Percentiles rank a stretch among this genome's conserved stretches.
phyloP scores from a whole-genome alignment of 2,113 vertebrate species.

The Monopterus albus region DNA sequence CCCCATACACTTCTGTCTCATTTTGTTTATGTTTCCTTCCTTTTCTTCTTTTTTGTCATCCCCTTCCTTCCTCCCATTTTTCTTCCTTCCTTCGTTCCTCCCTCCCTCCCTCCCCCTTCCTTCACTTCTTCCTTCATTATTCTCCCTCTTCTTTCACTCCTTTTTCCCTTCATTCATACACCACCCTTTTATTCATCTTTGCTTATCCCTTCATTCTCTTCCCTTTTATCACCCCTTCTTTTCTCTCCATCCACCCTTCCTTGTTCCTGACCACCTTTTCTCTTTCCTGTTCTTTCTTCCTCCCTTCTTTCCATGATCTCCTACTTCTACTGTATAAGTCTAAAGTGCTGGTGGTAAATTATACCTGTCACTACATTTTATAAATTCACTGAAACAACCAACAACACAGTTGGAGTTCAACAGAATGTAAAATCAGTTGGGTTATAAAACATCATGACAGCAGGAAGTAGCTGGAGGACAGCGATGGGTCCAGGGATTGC shows the following conservation, averaged over 20 bases:
- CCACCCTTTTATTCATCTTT: background rate
- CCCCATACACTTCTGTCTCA: background rate
- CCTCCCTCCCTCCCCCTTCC: background rate
- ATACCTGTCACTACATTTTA: too few species aligned
- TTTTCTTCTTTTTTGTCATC: background rate
- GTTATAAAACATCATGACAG: background rate
- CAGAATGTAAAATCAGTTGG: background rate
- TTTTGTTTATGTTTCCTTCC: background rate
- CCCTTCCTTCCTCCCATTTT: background rate
- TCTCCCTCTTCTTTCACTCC: background rate
- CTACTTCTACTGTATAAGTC: too few species aligned
- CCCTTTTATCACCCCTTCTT: background rate
- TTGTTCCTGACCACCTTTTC: background rate
- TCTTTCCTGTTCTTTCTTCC: background rate
- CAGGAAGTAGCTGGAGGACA: background rate
- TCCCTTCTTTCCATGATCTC: too few species aligned
- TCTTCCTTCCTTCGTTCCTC: background rate
- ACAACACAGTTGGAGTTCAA: too few species aligned
- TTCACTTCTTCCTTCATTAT: background rate
- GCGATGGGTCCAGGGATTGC: constrained; percentile 26
- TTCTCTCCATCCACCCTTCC: background rate
- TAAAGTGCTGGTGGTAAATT: too few species aligned
- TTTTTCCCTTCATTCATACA: background rate
- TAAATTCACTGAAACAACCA: background rate
- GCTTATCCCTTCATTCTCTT: background rate